phyloP scores from a whole-genome alignment of 2,113 vertebrate species.

The Lucifuga dentata region DNA sequence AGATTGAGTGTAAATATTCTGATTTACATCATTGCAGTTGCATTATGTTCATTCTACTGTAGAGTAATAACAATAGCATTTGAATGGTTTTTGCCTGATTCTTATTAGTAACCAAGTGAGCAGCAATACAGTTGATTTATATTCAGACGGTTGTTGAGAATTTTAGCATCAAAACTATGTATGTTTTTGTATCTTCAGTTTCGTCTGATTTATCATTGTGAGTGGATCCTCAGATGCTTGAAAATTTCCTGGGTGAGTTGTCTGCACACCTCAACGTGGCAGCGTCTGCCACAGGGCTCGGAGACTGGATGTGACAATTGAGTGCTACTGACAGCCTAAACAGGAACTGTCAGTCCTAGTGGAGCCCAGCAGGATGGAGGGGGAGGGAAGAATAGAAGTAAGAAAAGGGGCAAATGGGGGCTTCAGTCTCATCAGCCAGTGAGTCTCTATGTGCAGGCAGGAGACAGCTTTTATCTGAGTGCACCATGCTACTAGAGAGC shows the following conservation, averaged over 20 bases:
- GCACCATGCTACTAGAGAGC: conserved; percentile 36
- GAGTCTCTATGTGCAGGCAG: conserved; percentile 79
- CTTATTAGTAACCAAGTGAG: no score
- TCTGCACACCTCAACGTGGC: conserved; percentile 77
- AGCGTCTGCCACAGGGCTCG: conserved; percentile 67
- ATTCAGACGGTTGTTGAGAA: no score
- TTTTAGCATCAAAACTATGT: no score
- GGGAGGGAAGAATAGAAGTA: background rate
- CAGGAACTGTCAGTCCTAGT: conserved; percentile 66
- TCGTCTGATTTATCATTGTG: background rate
- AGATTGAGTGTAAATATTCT: conserved; percentile 17
- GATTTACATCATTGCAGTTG: conserved; percentile 20
- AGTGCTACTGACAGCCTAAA: conserved; percentile 77
- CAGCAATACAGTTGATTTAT: no score
- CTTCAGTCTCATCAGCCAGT: conserved; percentile 56
- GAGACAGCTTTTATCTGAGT: conserved; percentile 77
- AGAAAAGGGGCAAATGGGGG: conserved; percentile 46
- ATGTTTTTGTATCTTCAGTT: background rate
- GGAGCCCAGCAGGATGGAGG: conserved; percentile 70
- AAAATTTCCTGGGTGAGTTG: conserved; percentile 25
- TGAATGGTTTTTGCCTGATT: conserved; percentile 11
- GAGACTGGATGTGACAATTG: conserved; percentile 81
- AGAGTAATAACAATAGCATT: conserved; percentile 2
- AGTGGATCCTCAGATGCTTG: conserved; percentile 36
- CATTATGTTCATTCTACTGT: background rate